phyloP scores from a whole-genome alignment of 2,113 vertebrate species.

The Gymnocephalus cernua region DNA sequence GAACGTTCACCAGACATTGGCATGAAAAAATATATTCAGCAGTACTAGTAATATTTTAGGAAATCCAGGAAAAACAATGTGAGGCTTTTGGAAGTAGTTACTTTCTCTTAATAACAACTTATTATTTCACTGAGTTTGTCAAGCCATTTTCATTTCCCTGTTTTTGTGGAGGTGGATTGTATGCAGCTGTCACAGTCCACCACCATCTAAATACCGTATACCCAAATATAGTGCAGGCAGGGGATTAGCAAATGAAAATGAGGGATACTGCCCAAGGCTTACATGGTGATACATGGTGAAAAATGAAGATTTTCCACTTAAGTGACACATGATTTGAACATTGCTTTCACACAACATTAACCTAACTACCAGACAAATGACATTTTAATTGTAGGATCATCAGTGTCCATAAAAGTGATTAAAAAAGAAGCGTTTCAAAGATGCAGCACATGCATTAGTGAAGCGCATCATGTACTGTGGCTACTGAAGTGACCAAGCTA shows the following conservation, averaged over 20 bases:
- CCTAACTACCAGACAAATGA: background rate
- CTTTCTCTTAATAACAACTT: background rate
- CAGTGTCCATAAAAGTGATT: background rate
- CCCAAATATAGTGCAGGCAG: background rate
- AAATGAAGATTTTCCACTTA: conserved; percentile 26
- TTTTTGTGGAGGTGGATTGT: conserved; percentile 13
- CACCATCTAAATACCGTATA: conserved; percentile 1
- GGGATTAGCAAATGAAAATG: conserved; percentile 11
- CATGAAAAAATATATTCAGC: background rate
- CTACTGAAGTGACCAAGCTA: conserved; percentile 20
- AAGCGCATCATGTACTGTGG: background rate
- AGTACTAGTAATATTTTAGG: background rate
- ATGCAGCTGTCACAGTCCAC: conserved; percentile 8
- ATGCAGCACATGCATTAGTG: background rate
- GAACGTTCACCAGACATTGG: background rate
- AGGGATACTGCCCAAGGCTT: conserved; percentile 2
- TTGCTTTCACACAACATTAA: background rate
- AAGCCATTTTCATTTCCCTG: background rate
- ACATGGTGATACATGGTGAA: conserved; percentile 7
- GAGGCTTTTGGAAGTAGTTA: background rate
- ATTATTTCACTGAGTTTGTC: background rate
- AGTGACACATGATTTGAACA: background rate
- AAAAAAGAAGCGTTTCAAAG: background rate
- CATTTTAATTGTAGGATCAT: conserved; percentile 1
- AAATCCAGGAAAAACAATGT: background rate